Percentiles rank a stretch among this genome's conserved stretches.
phyloP scores from a whole-genome alignment of 2,888 invertebrate genomes.

The Patella ulyssiponensis region DNA sequence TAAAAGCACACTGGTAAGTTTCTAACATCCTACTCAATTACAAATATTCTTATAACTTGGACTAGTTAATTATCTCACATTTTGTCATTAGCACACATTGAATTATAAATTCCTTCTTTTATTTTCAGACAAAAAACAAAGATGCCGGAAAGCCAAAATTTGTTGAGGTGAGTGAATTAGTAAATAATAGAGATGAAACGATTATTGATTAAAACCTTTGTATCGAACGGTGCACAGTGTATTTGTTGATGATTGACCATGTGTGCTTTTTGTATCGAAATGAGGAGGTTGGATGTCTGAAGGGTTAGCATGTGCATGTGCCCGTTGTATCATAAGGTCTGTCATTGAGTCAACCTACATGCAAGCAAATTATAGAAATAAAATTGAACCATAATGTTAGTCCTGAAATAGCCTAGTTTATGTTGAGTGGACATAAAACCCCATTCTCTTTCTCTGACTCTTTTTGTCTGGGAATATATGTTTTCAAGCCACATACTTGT shows the following conservation, averaged over 20 bases:
- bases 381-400: background rate
- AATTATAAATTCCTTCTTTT: background rate
- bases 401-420: too few relatives aligned
- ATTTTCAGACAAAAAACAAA: slow-evolving; percentile 59
- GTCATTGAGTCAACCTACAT: background rate
- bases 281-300: too few relatives aligned
- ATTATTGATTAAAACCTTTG: background rate
- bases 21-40: background rate
- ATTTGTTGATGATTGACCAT: background rate
- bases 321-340: too few relatives aligned
- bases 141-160: slow-evolving; percentile 68
- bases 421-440: too few relatives aligned
- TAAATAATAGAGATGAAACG: background rate
- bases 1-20: slow-evolving; percentile 47
- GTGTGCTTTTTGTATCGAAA: too few relatives aligned
- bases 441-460: background rate
- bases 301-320: too few relatives aligned
- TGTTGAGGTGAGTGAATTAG: slow-evolving; percentile 66
- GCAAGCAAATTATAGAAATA: background rate
- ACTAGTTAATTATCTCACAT: too few relatives aligned
- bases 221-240: background rate
- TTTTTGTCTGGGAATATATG: too few relatives aligned
- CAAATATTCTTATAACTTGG: too few relatives aligned
- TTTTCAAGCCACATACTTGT: too few relatives aligned
- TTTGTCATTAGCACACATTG: too few relatives aligned